phyloP scores from a whole-genome alignment of 2,888 invertebrate species.

The Sthenelais limicola region DNA sequence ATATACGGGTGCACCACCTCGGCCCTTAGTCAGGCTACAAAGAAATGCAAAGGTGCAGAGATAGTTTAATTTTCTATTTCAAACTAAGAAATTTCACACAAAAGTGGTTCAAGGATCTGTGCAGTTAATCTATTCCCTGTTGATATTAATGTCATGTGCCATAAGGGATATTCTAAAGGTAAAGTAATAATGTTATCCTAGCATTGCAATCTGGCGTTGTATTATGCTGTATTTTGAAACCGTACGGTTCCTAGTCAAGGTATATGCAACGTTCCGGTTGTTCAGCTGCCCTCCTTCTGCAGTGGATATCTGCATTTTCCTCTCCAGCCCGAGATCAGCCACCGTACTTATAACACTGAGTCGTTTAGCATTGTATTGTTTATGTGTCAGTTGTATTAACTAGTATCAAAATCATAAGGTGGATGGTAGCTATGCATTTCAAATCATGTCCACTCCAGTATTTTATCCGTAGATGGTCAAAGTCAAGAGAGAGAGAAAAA shows the following conservation, averaged over 20 bases:
- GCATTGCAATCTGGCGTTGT: constrained; percentile 14
- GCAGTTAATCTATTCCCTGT: constrained; percentile 37
- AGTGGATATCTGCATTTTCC: constrained; percentile 34
- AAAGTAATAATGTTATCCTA: constrained; percentile 2
- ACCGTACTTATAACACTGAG: constrained; percentile 31
- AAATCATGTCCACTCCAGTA: constrained; percentile 39
- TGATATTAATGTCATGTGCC: constrained; percentile 35
- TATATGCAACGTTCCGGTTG: constrained; percentile 31
- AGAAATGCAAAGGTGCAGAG: too few species aligned
- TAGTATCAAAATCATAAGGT: constrained; percentile 29
- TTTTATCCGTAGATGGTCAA: constrained; percentile 33
- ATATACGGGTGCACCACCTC: too few species aligned
- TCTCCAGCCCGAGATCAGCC: constrained; percentile 17
- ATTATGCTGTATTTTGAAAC: constrained; percentile 30
- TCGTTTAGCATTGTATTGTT: constrained; percentile 28
- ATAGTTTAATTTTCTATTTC: too few species aligned
- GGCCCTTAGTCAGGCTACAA: too few species aligned
- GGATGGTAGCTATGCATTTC: constrained; percentile 39
- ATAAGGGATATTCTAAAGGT: constrained; percentile 35
- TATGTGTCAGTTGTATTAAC: constrained; percentile 17
- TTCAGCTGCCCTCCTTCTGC: constrained; percentile 29
- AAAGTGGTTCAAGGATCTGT: constrained; percentile 16
- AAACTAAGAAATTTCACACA: too few species aligned
- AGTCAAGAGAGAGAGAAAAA: constrained; percentile 20
- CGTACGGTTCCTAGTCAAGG: constrained; percentile 36